Base-by-base conservation (phyloP, 2,113 vertebrate genomes). In the Otolemur garnettii region DNA sequence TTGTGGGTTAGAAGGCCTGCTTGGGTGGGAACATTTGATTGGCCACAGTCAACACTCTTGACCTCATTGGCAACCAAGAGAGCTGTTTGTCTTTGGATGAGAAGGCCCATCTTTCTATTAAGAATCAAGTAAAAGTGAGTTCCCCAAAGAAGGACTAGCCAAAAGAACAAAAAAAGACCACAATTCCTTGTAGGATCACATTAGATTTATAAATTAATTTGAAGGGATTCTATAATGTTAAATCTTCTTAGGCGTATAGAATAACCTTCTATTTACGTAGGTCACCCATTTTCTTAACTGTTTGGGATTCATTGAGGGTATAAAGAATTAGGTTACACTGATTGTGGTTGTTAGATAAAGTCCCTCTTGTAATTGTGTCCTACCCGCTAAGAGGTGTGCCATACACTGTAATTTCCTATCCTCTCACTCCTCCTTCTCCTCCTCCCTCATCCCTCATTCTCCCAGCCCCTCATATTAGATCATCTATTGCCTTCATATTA, bases 121-220 rank as follows among this genome's bases (percentile, higher is more conserved):
- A 24, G 7, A 45, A 77, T 90, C 33, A 77, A 81, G 72, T 53
- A 50, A 59, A 66, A n/a, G 21, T 60, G 17, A 8, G 4, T 24
- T 81, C 4, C 13, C 30, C 19, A 62, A 42, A 84, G n/a, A 86
- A 85, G 30, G 57, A 68, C 17, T 60, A 82, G 38, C 28, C n/a
- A 19, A 89, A 89, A 77, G 30, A 42, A 8, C 10, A 55, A 33
- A 71, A 71, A 85, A 33, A 21, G 7, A 64, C 18, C 74, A 71
- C 53, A 22, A 7, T 7, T 80, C 30, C 12, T 30, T 42, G 60
- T 2, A 55, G 13, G 13, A 57, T 64, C 69, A 18, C 18, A 62
- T 38, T 92, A 62, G 1, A 22, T 50, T 74, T 60, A 85, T 7
- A 87, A 60, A 88, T 79, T 83, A 83, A 87, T 82, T 86, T 90